These are phyloP conservation scores for Temnothorax ravouxi DNA, from an alignment of 2,888 invertebrate species.

Conservation along the genomic window DNA sequence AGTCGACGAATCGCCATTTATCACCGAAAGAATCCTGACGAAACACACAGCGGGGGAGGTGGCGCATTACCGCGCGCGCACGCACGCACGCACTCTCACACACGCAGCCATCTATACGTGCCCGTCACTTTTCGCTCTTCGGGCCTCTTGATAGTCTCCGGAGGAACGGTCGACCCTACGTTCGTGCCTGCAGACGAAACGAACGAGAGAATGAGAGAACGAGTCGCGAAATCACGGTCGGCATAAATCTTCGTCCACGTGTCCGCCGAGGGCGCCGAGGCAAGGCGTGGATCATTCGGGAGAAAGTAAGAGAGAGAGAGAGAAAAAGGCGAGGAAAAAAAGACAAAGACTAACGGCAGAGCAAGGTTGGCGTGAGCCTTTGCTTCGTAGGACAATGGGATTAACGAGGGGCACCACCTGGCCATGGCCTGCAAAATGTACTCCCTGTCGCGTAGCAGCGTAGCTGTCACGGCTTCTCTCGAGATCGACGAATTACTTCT, in stretches of 20 bases:
- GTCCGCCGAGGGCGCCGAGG: constrained; percentile 36
- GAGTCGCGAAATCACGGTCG: constrained; percentile 50
- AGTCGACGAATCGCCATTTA: constrained; percentile 45
- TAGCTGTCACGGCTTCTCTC: constrained; percentile 50
- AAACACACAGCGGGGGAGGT: constrained; percentile 46
- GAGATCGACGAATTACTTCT: constrained; percentile 61
- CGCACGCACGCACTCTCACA: background rate
- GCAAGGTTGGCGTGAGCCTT: constrained; percentile 52
- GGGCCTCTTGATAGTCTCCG: constrained; percentile 43
- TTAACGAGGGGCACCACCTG: constrained; percentile 68
- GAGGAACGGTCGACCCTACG: constrained; percentile 27
- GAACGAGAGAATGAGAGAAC: constrained; percentile 33
- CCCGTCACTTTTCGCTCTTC: constrained; percentile 32
- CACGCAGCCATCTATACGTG: background rate
- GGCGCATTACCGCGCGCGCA: constrained; percentile 43
- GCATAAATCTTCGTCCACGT: constrained; percentile 62
- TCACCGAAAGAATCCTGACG: constrained; percentile 46
- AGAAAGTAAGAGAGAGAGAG: constrained; percentile 23
- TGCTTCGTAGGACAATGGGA: constrained; percentile 68
- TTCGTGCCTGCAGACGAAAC: constrained; percentile 36
- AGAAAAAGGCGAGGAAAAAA: constrained; percentile 27
- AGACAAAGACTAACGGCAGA: constrained; percentile 28
- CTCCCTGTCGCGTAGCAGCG: constrained; percentile 39
- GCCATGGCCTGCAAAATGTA: constrained; percentile 53
- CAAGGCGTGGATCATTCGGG: constrained; percentile 8